Evolutionary conservation across 2,888 invertebrate species (phyloP), one percentile per base, ranked within the genome.

Genomic region (Dryobota labecula): DNA sequence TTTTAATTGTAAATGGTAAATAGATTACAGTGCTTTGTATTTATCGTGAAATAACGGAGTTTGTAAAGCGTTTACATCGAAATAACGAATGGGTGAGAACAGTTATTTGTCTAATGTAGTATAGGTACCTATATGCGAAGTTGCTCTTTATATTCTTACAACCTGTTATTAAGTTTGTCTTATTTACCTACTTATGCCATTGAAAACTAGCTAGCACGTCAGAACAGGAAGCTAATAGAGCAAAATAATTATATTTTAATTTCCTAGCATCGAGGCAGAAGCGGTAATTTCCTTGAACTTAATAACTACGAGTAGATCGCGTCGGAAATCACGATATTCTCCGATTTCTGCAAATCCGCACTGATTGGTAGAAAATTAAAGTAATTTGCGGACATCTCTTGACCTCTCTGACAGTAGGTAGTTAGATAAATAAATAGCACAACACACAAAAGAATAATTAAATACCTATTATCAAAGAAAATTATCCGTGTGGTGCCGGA

Each of bases 231-330:
- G 13, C 18, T 18, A 20, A 30, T 60, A 73, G 0, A 30, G 43
- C 20, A 73, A 61, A n/a, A 57, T 75, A 76, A 70, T 76, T 68
- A 67, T 64, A 27, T 64, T 71, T 85, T 83, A 84, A 88, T 87
- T 86, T 84, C 85, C 83, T 78, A 62, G 60, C 70, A 5, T 13
- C 64, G 43, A 47, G 45, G 60, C 66, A 77, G 79, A 72, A 74
- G 76, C 70, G 56, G 69, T 82, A 73, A 89, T 87, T 87, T 89
- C 88, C 89, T 84, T 65, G 61, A 73, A 81, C 60, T 82, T 82
- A 84, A 86, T 87, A 84, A 77, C 76, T 81, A n/a, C n/a, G n/a
- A n/a, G n/a, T n/a, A 70, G 75, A 74, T 83, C 73, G 76, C 66
- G 75, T 63, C 73, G 84, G 84, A 83, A 83, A 83, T 84, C 73